These are phyloP conservation scores for Amblyornis subalaris DNA, from an alignment of 2,113 vertebrate species.

Conservation along the genomic window DNA sequence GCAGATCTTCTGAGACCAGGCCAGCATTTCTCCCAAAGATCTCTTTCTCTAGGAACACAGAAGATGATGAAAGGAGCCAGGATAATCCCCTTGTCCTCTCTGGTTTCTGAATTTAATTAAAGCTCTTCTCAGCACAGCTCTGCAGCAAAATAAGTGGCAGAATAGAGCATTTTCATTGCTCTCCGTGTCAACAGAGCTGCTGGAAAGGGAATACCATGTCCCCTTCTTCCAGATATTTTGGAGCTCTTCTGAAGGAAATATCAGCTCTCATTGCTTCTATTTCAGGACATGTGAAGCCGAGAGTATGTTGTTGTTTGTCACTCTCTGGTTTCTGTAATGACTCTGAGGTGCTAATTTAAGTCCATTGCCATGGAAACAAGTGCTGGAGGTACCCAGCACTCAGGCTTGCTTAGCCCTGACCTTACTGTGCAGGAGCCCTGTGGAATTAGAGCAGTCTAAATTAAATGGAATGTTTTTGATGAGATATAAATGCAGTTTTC, in stretches of 20 bases:
- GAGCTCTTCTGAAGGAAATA: constrained; percentile 15
- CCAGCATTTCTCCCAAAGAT: background rate
- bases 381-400: background rate
- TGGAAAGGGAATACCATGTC: background rate
- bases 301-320: background rate
- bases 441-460: background rate
- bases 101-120: constrained; percentile 5
- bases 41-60: background rate
- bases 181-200: background rate
- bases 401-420: constrained; percentile 23
- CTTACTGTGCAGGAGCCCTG: background rate
- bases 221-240: constrained; percentile 4
- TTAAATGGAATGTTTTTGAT: background rate
- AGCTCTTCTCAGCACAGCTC: background rate
- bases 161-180: background rate
- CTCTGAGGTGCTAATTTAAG: constrained; percentile 55
- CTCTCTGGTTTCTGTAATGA: constrained; percentile 40
- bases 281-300: constrained; percentile 6
- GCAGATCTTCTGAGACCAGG: background rate
- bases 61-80: constrained; percentile 13
- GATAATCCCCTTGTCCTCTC: constrained; percentile 20
- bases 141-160: background rate
- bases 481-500: background rate
- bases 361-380: constrained; percentile 60
- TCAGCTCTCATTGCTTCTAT: constrained; percentile 26